Evolutionary conservation across 2,113 vertebrate species (phyloP), one percentile per base, ranked within the genome.

Genomic region (Axis porcinus): DNA sequence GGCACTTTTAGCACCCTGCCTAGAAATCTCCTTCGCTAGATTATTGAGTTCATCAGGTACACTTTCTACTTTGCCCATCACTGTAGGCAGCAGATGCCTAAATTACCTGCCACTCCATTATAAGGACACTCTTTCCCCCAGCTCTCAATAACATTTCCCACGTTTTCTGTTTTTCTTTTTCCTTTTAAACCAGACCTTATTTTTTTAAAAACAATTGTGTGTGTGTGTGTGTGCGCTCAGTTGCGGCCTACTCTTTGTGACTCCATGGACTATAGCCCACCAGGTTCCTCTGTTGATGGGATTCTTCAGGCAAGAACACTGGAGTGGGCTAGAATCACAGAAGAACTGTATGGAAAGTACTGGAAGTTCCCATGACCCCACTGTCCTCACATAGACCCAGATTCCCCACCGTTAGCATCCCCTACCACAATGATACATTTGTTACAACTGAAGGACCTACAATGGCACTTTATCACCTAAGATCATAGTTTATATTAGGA

Each of bases 181-280:
- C 28, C 88, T 78, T 76, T 28, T 30, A 78, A 85, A 21, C 14
- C 21, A 45, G n/a, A 54, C 54, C 33, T 82, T 57, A 11, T n/a
- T 74, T 95, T 95, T 97, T 78, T 45, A 84, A 87, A 83, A 78
- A 40, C 13, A 23, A 3, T 25, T 92, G 10, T 76, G 36, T 43
- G 11, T 27, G 21, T 3, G 5, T 1, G 0, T 14, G 36, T 2
- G 5, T 0, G 0, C 0, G 21, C 36, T 43, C 6, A 43, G 36
- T 76, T 76, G 23, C 0, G 0, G 11, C 36, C 36, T 25, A 14
- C 23, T 76, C 21, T 43, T 76, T 76, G 70, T 43, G 40, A 15
- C 70, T 27, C 40, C 23, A 15, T 27, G 40, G 40, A 76, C 23
- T 43, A 43, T 43, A 43, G 70, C 3, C 70, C 23, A 76, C 23